Base-by-base conservation (phyloP, 2,888 invertebrate genomes). In the Platynereis dumerilii region DNA sequence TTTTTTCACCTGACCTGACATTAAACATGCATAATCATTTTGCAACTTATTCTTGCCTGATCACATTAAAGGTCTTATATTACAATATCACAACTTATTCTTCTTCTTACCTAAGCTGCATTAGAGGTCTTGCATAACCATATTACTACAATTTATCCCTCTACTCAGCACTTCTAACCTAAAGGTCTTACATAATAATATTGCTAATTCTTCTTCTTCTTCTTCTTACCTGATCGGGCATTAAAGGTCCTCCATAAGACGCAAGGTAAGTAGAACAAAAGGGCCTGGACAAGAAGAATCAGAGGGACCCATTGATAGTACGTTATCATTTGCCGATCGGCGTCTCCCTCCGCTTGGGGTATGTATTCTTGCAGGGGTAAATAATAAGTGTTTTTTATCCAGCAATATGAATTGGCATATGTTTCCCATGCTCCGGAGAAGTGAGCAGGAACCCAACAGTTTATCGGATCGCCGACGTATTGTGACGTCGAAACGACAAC, bases 251-350 rank as follows among this genome's bases (percentile, higher is more conserved):
- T 52, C 71, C 72, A 72, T 3, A 72, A 53, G 26, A 72, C 29
- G 39, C 60, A 57, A 2, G 71, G 71, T 20, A 72, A 22, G 39
- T 71, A 71, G 58, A 69, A 72, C n/a, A 65, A 44, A n/a, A 72
- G 70, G 1, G 74, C 72, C 34, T 72, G 72, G 5, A 70, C 56
- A 12, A 73, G 66, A 10, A 74, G 68, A 45, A 74, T 71, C 44
- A 74, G 53, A 17, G 74, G 72, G 12, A 74, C 69, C 74, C 74
- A 74, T 63, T 74, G 74, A 64, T 74, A 74, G 64, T 74, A 74
- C 5, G 73, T 69, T 52, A 74, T 74, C 64, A 72, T 71, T 10
- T 65, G 57, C 0, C 74, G 65, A 42, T 69, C 62, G 29, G 72
- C 69, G 3, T 55, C 67, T 60, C 73, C 71, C 52, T 74, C 67